A percentile compares a stretch with the other conserved stretches of the same genome.
Conservation (phyloP, 2,113 vertebrate genomes). For the Axis porcinus region DNA sequence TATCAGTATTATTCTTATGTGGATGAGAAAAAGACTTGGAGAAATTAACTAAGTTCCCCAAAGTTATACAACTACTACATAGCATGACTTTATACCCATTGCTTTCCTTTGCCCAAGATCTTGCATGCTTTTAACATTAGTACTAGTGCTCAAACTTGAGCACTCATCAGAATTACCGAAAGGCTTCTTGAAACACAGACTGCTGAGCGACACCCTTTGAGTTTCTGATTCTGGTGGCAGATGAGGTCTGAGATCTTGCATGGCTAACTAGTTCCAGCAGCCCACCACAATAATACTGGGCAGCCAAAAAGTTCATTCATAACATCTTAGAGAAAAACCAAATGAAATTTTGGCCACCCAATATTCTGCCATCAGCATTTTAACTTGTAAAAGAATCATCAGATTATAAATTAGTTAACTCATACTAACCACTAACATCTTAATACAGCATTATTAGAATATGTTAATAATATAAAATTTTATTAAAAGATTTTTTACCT, state of each 20-base stretch:
- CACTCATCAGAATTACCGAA: neutral
- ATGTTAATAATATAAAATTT: neutral
- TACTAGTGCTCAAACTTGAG: neutral
- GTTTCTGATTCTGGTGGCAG: neutral
- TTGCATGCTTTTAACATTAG: neutral
- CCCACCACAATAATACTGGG: neutral
- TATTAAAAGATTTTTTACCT: neutral
- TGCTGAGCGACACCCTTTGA: neutral
- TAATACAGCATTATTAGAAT: neutral
- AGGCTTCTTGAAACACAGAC: neutral
- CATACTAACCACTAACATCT: neutral
- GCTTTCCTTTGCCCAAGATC: neutral
- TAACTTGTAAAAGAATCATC: neutral
- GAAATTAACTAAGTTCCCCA: neutral
- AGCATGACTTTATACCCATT: neutral
- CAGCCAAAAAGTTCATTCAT: neutral
- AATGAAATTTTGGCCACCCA: neutral
- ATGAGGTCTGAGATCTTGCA: neutral
- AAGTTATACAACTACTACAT: rapidly evolving
- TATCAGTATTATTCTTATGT: neutral
- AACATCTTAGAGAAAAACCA: neutral
- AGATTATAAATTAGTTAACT: neutral
- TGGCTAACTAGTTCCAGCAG: neutral
- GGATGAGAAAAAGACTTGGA: neutral
- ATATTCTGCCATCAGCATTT: neutral